Evolutionary conservation across 2,888 invertebrate species (phyloP).

Genomic region (Caenorhabditis auriculariae): DNA sequence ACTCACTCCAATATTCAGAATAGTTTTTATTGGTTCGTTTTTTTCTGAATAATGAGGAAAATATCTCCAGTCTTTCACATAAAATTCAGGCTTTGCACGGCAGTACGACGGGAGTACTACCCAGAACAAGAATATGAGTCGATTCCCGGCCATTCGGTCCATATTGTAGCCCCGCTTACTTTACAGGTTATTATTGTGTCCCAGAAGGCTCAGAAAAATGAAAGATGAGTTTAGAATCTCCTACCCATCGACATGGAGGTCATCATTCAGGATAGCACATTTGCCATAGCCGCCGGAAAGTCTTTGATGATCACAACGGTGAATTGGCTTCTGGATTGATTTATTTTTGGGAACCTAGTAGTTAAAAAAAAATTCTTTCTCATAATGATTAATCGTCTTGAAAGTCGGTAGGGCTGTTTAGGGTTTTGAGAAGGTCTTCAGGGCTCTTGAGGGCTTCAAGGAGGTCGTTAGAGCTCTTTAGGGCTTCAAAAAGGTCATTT

Average conservation of each 20-base stretch:
- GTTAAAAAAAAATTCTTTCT: too few species aligned
- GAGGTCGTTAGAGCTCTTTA: too few species aligned
- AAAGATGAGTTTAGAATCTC: conserved; percentile 74
- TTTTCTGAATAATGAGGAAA: background rate
- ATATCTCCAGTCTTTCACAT: background rate
- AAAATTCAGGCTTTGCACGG: conserved; percentile 75
- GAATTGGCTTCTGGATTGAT: background rate
- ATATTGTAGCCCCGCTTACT: conserved; percentile 80
- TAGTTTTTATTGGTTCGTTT: background rate
- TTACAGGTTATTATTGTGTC: conserved; percentile 25
- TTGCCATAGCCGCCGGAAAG: conserved; percentile 67
- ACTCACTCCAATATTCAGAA: conserved; percentile 6
- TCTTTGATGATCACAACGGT: conserved; percentile 57
- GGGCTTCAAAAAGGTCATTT: too few species aligned
- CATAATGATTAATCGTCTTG: too few species aligned
- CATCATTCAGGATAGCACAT: conserved; percentile 45
- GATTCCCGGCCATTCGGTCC: conserved; percentile 84
- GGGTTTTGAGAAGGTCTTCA: too few species aligned
- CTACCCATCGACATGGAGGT: conserved; percentile 73
- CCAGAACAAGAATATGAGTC: conserved; percentile 67
- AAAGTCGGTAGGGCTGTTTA: too few species aligned
- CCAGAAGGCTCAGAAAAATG: background rate
- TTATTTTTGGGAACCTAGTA: too few species aligned
- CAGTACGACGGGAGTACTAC: conserved; percentile 74
- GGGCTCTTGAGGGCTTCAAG: too few species aligned